These are phyloP conservation scores for Scaptomyza hsui DNA, from an alignment of 1,140 invertebrate species.

Conservation along the genomic window DNA sequence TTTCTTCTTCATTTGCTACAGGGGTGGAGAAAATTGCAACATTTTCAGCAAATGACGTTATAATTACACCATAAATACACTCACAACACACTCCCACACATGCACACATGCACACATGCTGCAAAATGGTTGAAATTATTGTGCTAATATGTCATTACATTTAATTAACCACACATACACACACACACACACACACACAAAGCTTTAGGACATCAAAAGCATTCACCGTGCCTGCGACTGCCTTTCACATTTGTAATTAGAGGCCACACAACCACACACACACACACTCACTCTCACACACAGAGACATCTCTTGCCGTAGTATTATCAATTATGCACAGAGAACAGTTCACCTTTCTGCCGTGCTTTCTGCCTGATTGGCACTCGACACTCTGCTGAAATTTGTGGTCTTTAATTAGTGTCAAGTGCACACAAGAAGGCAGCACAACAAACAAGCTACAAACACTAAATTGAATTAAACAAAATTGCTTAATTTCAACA, in stretches of 20 bases:
- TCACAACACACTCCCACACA: too few species aligned
- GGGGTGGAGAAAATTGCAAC: neutral
- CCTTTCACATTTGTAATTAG: slow-evolving; percentile 54
- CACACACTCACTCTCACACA: neutral
- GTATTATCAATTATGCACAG: slow-evolving; percentile 74
- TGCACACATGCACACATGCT: slow-evolving; percentile 13
- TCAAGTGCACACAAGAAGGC: slow-evolving; percentile 20
- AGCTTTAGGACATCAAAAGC: slow-evolving; percentile 61
- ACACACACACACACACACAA: slow-evolving; percentile 14
- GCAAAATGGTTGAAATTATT: slow-evolving; percentile 55
- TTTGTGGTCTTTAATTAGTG: slow-evolving; percentile 60
- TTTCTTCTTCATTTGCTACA: slow-evolving; percentile 54
- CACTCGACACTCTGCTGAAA: slow-evolving; percentile 22
- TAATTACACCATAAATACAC: neutral
- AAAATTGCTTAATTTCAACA: slow-evolving; percentile 40
- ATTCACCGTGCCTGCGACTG: slow-evolving; percentile 4
- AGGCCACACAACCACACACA: slow-evolving; percentile 9
- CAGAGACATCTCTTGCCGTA: neutral
- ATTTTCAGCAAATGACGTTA: slow-evolving; percentile 20
- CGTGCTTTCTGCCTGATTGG: slow-evolving; percentile 51
- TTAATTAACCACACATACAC: slow-evolving; percentile 75
- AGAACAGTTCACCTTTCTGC: neutral
- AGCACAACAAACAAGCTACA: slow-evolving; percentile 32
- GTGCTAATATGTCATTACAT: slow-evolving; percentile 62
- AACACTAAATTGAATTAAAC: slow-evolving; percentile 34